Evolutionary conservation across 2,113 vertebrate genomes (phyloP).

Genomic region (Brachionichthys hirsutus): DNA sequence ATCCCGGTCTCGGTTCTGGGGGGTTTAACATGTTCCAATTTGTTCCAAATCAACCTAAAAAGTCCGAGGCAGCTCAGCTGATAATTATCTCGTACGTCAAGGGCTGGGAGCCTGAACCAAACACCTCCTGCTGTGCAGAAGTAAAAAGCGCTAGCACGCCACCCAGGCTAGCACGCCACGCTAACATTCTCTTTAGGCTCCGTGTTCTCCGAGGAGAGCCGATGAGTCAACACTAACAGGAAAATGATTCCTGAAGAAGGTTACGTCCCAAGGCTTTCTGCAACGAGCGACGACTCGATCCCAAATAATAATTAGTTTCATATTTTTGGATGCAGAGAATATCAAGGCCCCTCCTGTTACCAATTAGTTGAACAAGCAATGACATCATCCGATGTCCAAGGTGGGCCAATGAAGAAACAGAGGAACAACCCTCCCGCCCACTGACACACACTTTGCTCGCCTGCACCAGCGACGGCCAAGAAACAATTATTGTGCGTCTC

Average conservation of each 20-base stretch:
- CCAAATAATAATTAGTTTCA: conserved; percentile 60
- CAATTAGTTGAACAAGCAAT: conserved; percentile 47
- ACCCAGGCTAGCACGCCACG: conserved; percentile 44
- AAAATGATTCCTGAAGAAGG: conserved; percentile 28
- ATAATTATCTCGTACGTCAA: too few species aligned
- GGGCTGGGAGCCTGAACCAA: conserved; percentile 17
- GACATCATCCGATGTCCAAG: conserved; percentile 44
- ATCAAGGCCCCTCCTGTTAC: conserved; percentile 42
- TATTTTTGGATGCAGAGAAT: conserved; percentile 39
- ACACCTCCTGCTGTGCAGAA: conserved; percentile 40
- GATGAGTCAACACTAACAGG: conserved; percentile 28
- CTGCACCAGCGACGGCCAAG: conserved; percentile 42
- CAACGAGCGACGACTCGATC: conserved; percentile 20
- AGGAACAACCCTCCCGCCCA: conserved; percentile 15
- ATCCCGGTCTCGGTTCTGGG: too few species aligned
- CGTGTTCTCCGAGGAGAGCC: conserved; percentile 36
- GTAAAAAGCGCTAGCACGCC: conserved; percentile 27
- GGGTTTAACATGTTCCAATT: too few species aligned
- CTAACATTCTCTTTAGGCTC: conserved; percentile 18
- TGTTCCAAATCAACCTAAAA: too few species aligned
- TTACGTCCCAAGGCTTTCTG: conserved; percentile 28
- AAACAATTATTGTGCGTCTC: conserved; percentile 79
- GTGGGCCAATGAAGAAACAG: conserved; percentile 35
- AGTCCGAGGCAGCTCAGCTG: too few species aligned
- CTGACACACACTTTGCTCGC: too few species aligned